Base-by-base conservation (phyloP, 2,888 invertebrate genomes). In the Corbicula japonica region DNA sequence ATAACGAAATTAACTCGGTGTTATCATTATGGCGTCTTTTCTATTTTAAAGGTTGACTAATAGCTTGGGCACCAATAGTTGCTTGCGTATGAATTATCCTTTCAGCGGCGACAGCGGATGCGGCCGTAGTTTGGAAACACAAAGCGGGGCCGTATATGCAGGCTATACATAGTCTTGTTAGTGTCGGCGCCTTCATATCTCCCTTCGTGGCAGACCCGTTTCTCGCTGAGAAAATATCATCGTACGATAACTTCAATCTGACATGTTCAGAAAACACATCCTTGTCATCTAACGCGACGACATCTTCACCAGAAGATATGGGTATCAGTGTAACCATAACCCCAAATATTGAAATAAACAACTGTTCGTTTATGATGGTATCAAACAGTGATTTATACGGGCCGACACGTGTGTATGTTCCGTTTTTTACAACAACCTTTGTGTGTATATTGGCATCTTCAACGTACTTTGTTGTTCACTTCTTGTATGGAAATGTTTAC, bases 121-220 rank as follows among this genome's bases (percentile, higher is more conserved):
- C 76, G 3, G 30, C 69, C 8, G 65, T 60, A 18, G 62, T 82
- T 1, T 82, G 82, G 82, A 58, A 68, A 23, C 41, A 68, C 10
- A 38, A 82, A 32, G 62, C 75, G 18, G 72, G 78, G n/a, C 76
- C 82, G 8, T 82, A 56, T 30, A 78, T 82, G 69, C 82, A 82
- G 32, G 72, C 75, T 23, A 65, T 82, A 18, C 82, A 82, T 38
- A 44, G 68, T 35, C 52, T 48, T 23, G 78, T 78, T 50, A 73
- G 78, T 56, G 44, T 82, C 15, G 82, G 82, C 12, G 77, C 76
- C 44, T 78, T 82, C 34, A 28, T 82, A 18, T 78, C 82, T 0
- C 82, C 82, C 2, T 63, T 82, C 12, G 44, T 69, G 2, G 41
- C 75, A 18, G 69, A 75, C 48, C 78, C 82, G 34, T 82, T 77